These are phyloP conservation scores for Plutella xylostella DNA, from an alignment of 2,888 invertebrate species.

Conservation along the genomic window DNA sequence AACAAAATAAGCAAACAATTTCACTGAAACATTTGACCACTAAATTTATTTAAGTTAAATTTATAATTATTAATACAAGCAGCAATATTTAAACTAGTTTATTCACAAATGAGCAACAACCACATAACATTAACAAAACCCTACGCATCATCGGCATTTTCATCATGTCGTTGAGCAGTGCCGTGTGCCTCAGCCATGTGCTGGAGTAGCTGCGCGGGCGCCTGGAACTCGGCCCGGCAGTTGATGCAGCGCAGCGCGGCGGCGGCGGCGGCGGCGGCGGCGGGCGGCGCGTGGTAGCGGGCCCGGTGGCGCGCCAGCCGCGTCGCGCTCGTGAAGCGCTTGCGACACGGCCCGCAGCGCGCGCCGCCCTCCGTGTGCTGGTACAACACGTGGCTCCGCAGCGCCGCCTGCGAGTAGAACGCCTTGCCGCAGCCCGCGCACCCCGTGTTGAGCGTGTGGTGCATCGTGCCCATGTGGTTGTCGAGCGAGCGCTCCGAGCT, in stretches of 20 bases:
- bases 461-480: conserved; percentile 35
- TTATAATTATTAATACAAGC: too few relatives aligned
- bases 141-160: too few relatives aligned
- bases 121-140: too few relatives aligned
- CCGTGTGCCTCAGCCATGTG: neutral
- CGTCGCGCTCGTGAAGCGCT: conserved; percentile 28
- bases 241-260: neutral
- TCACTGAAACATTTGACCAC: too few relatives aligned
- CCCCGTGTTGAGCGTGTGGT: conserved; percentile 29
- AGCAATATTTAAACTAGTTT: too few relatives aligned
- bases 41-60: too few relatives aligned
- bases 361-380: conserved; percentile 28
- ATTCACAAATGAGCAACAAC: too few relatives aligned
- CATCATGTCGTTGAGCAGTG: too few relatives aligned
- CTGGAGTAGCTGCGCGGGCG: neutral
- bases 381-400: conserved; percentile 37
- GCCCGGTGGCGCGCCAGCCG: conserved; percentile 27
- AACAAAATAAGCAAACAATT: too few relatives aligned
- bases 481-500: conserved; percentile 27
- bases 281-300: conserved; percentile 29
- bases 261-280: too few relatives aligned
- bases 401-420: conserved; percentile 29
- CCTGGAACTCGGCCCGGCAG: neutral
- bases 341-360: conserved; percentile 31
- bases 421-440: conserved; percentile 29